Base-by-base conservation (phyloP, 2,888 invertebrate species). In the Syritta pipiens region DNA sequence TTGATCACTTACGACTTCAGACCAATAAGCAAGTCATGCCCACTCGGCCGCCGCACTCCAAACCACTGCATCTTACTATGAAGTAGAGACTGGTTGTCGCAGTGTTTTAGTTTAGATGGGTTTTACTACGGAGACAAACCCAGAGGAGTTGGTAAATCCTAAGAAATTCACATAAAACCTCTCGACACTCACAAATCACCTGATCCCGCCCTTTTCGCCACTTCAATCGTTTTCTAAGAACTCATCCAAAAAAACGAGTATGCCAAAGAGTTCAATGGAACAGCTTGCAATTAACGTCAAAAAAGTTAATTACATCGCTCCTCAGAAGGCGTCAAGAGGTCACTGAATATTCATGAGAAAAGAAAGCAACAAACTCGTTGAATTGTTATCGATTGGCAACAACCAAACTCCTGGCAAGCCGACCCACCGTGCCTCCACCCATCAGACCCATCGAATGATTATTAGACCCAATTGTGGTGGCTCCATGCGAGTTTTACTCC, bases 181-280 rank as follows among this genome's bases (percentile, higher is more conserved):
- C n/a, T n/a, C n/a, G n/a, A n/a, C n/a, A n/a, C 28, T 3, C 28
- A 6, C 28, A 26, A 49, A 49, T 49, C 30, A 49, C 48, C 30
- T 49, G 19, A 49, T 30, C 19, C 10, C 19, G 28, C 1, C 1
- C n/a, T 22, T 1, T n/a, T n/a, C 28, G n/a, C 10, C n/a, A 19
- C 17, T 49, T 2, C 28, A 30, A 48, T 44, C 1, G 44, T 12
- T 48, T 49, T 30, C 48, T 49, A 30, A 28, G 26, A 48, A 48
- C 12, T 12, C 12, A 24, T 5, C 22, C 12, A 6, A 9, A 17
- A 30, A n/a, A n/a, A n/a, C n/a, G n/a, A n/a, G 14, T 7, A 28
- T 17, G 7, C 9, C 5, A 1, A 4, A 9, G 3, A 12, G 17
- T 48, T 28, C 17, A 10, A 22, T 48, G 17, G 12, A 28, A 28